Base-by-base conservation (phyloP, 1,140 invertebrate genomes). In the Pararge aegeria region DNA sequence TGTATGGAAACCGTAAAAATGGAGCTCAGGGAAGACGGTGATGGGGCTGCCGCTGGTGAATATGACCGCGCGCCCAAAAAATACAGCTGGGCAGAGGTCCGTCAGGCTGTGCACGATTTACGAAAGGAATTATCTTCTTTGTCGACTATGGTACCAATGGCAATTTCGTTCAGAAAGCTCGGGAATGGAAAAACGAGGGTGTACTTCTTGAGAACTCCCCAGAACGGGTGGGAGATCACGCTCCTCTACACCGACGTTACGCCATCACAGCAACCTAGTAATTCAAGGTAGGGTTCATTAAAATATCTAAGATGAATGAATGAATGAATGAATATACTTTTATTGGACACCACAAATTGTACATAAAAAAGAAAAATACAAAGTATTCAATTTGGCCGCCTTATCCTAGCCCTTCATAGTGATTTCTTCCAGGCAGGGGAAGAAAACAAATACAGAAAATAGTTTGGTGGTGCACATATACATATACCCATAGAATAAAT, bases 191-290 rank as follows among this genome's bases (percentile, higher is more conserved):
- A 94, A 56, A 94, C 92, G 34, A 92, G 96, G 75, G 94, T 98
- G 71, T 98, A 98, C 89, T 98, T 98, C 85, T 91, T 98, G 13
- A 95, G 96, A 63, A 95, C 95, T 10, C 94, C 95, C 0, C 93
- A 93, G 10, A 96, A 96, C 73, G 94, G 95, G 16, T 95, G 96
- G 92, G 97, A 98, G 80, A 97, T 95, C 1, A 98, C 97, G 0
- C 83, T 98, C 5, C 89, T 98, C 1, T 98, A 95, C 79, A 93
- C 94, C 2, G 97, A 98, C 83, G 92, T 98, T 13, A 92, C 93
- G 46, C 72, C 73, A 21, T 66, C 73, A 16, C 46, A 71, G n/a
- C 70, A 83, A n/a, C 59, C 78, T 6, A 79, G 62, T 51, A 83
- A 75, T 58, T 55, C 71, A 5, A 83, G 83, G 88, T 87, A 52